phyloP scores from a whole-genome alignment of 2,113 vertebrate species.

The Podocnemis expansa region DNA sequence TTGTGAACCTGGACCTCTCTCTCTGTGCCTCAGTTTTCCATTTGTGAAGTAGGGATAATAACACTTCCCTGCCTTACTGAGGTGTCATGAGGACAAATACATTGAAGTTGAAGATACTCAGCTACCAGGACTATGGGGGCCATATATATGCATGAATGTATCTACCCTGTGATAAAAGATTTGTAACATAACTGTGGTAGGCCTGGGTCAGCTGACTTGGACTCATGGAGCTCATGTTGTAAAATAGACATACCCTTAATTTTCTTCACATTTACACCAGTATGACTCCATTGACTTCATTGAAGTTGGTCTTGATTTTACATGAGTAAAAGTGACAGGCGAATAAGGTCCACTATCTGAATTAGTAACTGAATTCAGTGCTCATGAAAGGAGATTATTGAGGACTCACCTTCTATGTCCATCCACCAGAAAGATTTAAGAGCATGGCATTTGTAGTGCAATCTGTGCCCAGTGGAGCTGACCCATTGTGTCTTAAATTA shows the following conservation, averaged over 20 bases:
- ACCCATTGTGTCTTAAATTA: fast-evolving
- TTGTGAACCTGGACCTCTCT: background rate
- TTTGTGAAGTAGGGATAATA: background rate
- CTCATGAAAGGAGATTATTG: background rate
- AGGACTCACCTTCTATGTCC: fast-evolving
- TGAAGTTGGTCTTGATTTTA: background rate
- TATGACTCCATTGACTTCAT: background rate
- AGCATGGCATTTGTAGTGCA: background rate
- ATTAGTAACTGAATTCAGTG: background rate
- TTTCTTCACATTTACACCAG: background rate
- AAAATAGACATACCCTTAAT: background rate
- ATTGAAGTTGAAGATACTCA: background rate
- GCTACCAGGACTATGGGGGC: background rate
- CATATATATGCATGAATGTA: background rate
- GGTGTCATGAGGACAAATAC: background rate
- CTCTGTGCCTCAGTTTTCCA: background rate
- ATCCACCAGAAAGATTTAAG: background rate
- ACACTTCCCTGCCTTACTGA: background rate
- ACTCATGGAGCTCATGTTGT: too few relatives aligned
- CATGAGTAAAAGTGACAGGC: background rate
- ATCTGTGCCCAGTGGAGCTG: fast-evolving
- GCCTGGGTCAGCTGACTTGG: background rate
- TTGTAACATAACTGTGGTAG: background rate
- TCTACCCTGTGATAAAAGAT: background rate
- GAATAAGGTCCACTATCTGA: background rate